A percentile compares a stretch with the other conserved stretches of the same genome.
Conservation (phyloP, 1,140 invertebrate genomes). For the Drosophila ohnishii region DNA sequence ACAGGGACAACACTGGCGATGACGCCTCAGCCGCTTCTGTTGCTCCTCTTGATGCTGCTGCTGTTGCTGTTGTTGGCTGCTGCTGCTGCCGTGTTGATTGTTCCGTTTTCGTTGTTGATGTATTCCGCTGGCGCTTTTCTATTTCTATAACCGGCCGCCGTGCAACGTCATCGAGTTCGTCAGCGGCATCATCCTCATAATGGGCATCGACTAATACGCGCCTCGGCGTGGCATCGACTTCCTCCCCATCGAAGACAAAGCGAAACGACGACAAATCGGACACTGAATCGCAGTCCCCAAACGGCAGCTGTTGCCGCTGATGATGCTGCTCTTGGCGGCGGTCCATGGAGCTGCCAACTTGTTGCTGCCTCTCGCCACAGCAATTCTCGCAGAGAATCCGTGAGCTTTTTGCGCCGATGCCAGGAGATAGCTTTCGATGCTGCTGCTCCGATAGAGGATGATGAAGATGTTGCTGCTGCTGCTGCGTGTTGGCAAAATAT, state of each 20-base stretch:
- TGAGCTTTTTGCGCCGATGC: conserved; percentile 62
- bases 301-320: conserved; percentile 37
- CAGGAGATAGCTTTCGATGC: conserved; percentile 50
- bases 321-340: conserved; percentile 33
- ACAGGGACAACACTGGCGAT: conserved; percentile 58
- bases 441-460: conserved; percentile 27
- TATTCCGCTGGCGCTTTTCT: conserved; percentile 70
- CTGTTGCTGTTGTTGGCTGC: conserved; percentile 12
- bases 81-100: conserved; percentile 47
- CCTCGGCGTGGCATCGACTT: conserved; percentile 45
- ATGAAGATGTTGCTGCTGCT: conserved; percentile 24
- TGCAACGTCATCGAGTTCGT: conserved; percentile 70
- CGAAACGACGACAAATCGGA: conserved; percentile 82
- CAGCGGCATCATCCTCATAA: conserved; percentile 45
- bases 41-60: conserved; percentile 30
- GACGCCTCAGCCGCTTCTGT: conserved; percentile 56
- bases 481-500: conserved; percentile 41
- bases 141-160: conserved; percentile 75
- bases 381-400: conserved; percentile 73
- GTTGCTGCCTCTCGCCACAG: conserved; percentile 67
- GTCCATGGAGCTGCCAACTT: conserved; percentile 55
- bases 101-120: conserved; percentile 65
- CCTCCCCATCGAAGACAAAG: conserved; percentile 79
- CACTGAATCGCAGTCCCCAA: conserved; percentile 76
- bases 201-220: conserved; percentile 51